A percentile compares a stretch with the other conserved stretches of the same genome.
phyloP scores from a whole-genome alignment of 2,797 vertebrate species.

The Sebastes variabilis region DNA sequence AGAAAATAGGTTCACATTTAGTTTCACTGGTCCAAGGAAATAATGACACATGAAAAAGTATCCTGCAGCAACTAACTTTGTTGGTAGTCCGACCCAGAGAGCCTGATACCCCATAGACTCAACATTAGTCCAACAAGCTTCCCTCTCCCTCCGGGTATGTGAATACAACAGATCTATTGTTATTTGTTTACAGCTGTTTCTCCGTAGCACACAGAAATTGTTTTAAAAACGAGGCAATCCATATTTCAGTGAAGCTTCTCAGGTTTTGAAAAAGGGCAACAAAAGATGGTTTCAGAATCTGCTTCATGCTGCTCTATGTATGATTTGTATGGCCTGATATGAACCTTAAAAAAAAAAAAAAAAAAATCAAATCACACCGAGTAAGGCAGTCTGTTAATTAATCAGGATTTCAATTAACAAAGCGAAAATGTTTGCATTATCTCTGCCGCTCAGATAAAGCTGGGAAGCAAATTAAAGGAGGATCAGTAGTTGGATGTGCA shows the following conservation, averaged over 20 bases:
- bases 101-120: slow-evolving; percentile 22
- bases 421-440: slow-evolving; percentile 74
- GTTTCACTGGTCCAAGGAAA: slow-evolving; percentile 66
- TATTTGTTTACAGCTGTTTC: slow-evolving; percentile 31
- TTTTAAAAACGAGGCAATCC: neutral
- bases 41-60: slow-evolving; percentile 56
- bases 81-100: slow-evolving; percentile 32
- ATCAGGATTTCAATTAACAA: slow-evolving; percentile 77
- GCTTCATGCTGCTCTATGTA: neutral
- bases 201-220: neutral
- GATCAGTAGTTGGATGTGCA: slow-evolving; percentile 43
- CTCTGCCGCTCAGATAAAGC: slow-evolving; percentile 66
- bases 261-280: neutral
- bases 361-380: neutral
- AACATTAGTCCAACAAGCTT: slow-evolving; percentile 33
- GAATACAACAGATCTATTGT: slow-evolving; percentile 21
- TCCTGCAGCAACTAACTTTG: slow-evolving; percentile 50
- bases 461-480: slow-evolving; percentile 67
- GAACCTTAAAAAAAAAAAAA: neutral
- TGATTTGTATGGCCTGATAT: neutral
- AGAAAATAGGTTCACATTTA: slow-evolving; percentile 65
- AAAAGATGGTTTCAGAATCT: too few relatives aligned
- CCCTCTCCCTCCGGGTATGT: slow-evolving; percentile 3
- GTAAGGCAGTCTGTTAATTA: slow-evolving; percentile 61
- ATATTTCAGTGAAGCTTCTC: slow-evolving; percentile 6